A percentile compares a stretch with the other conserved stretches of the same genome.
These are phyloP conservation scores for Xerus rutilus DNA, from an alignment of 2,797 vertebrate species.

Conservation along the genomic window DNA sequence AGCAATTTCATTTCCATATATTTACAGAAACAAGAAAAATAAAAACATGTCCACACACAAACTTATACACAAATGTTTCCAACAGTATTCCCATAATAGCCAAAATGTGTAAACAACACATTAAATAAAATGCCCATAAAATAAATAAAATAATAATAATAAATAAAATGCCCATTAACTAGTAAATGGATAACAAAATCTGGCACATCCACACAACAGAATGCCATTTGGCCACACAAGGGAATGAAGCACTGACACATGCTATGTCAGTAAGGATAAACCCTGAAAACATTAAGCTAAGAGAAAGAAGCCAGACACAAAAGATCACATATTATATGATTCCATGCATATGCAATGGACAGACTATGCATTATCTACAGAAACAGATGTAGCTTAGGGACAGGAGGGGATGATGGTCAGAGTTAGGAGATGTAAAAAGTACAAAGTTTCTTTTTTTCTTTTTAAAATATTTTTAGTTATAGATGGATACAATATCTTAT, in stretches of 20 bases:
- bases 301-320: not conserved
- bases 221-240: not conserved
- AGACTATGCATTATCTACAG: not conserved
- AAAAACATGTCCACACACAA: not conserved
- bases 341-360: not conserved
- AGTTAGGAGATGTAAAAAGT: not conserved
- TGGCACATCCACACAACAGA: not conserved
- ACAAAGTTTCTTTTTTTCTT: not conserved
- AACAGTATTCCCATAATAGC: not conserved
- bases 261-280: not conserved
- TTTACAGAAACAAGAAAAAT: constrained; percentile 13
- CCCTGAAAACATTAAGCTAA: constrained; percentile 17
- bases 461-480: too few relatives aligned
- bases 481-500: too few relatives aligned
- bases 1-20: not conserved
- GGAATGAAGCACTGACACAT: not conserved
- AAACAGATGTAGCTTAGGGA: not conserved
- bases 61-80: constrained; percentile 1
- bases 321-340: not conserved
- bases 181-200: constrained; percentile 10
- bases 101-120: not conserved
- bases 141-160: too few relatives aligned
- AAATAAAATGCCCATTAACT: not conserved
- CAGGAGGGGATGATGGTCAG: too few relatives aligned
- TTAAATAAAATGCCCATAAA: not conserved